A percentile compares a stretch with the other conserved stretches of the same genome.
Evolutionary conservation across 2,888 invertebrate species (phyloP).

Genomic region (Aphodius granarius): DNA sequence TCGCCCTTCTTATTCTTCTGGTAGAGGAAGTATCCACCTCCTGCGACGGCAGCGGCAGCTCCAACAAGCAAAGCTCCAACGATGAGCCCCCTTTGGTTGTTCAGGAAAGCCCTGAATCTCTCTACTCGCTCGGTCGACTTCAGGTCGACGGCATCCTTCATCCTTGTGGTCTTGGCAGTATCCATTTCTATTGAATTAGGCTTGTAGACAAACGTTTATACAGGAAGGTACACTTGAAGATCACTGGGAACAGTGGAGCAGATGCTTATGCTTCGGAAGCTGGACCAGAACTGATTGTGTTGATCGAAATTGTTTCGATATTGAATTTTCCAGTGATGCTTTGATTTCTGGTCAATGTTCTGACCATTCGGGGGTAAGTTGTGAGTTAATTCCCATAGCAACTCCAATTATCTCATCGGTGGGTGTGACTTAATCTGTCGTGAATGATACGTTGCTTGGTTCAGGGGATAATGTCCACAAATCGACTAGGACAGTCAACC

Average conservation of each 20-base stretch:
- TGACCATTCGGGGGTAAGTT: not conserved
- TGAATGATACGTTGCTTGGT: not conserved
- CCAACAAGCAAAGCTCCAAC: not conserved
- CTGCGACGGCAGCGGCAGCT: not conserved
- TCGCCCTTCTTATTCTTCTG: slow-evolving; percentile 8
- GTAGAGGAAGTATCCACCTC: slow-evolving; percentile 9
- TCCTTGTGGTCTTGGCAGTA: slow-evolving; percentile 10
- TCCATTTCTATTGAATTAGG: not conserved
- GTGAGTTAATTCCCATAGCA: not conserved
- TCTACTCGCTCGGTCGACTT: not conserved
- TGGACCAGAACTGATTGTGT: not conserved
- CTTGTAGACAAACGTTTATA: not conserved
- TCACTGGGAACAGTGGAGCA: not conserved
- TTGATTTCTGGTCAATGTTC: not conserved
- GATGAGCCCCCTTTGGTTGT: slow-evolving; percentile 4
- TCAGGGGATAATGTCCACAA: not conserved
- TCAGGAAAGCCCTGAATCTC: not conserved
- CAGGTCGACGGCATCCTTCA: slow-evolving; percentile 3
- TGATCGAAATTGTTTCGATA: not conserved
- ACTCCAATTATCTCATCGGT: not conserved
- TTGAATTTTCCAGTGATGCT: not conserved
- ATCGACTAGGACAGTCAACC: not conserved
- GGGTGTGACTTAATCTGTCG: not conserved
- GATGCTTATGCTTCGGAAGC: not conserved
- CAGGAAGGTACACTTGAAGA: not conserved